phyloP scores from a whole-genome alignment of 2,888 invertebrate genomes.

The Apantesis nais region DNA sequence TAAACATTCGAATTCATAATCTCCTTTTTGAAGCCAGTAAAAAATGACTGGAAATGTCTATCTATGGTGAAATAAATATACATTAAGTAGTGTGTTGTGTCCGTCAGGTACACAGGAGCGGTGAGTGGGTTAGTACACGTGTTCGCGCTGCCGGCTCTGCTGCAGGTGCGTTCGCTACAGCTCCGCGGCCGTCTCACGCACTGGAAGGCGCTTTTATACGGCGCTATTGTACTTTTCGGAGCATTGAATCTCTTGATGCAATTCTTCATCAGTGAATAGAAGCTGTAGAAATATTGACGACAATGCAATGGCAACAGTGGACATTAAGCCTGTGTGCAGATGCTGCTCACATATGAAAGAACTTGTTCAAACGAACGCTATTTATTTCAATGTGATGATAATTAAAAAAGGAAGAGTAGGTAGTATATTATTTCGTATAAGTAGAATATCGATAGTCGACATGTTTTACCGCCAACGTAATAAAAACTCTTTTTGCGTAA shows the following conservation, averaged over 20 bases:
- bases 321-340: neutral
- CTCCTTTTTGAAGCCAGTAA: too few species aligned
- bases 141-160: constrained; percentile 93
- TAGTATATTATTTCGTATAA: too few species aligned
- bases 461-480: too few species aligned
- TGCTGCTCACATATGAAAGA: neutral
- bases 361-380: neutral
- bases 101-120: constrained; percentile 92
- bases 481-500: too few species aligned
- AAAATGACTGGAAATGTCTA: neutral
- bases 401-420: too few species aligned
- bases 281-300: neutral
- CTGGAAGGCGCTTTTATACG: constrained; percentile 85
- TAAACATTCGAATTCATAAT: too few species aligned
- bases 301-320: neutral
- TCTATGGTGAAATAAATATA: neutral
- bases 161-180: constrained; percentile 89
- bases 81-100: neutral
- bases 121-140: constrained; percentile 94
- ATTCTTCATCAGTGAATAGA: constrained; percentile 87
- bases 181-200: constrained; percentile 86
- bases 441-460: too few species aligned
- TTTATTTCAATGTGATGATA: too few species aligned
- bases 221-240: constrained; percentile 89
- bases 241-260: constrained; percentile 91